Evolutionary conservation across 2,888 invertebrate genomes (phyloP).

Genomic region (Caenorhabditis sp.): DNA sequence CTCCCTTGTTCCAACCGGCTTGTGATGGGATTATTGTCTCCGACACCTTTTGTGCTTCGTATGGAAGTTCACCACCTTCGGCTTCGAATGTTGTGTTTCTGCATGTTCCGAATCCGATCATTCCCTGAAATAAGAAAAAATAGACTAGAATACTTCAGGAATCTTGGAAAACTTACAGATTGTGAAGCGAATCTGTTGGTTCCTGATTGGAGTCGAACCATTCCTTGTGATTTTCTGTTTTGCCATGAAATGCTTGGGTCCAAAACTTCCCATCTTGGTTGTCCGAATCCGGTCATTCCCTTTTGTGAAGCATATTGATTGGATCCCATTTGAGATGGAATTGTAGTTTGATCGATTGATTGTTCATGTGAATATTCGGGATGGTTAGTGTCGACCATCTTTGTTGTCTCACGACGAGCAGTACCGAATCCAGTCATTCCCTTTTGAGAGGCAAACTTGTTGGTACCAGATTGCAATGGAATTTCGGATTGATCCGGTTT

Average conservation of each 20-base stretch:
- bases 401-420: conserved; percentile 69
- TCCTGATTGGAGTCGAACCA: conserved; percentile 69
- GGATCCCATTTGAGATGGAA: conserved; percentile 69
- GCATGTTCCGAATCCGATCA: conserved; percentile 62
- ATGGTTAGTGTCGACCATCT: conserved; percentile 69
- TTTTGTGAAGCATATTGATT: conserved; percentile 71
- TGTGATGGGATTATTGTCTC: conserved; percentile 71
- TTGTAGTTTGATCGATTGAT: conserved; percentile 67
- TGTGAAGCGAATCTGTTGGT: conserved; percentile 70
- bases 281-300: conserved; percentile 71
- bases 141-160: not conserved
- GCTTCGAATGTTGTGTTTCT: conserved; percentile 70
- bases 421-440: conserved; percentile 71
- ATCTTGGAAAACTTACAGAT: conserved; percentile 38
- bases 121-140: conserved; percentile 42
- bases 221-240: conserved; percentile 69
- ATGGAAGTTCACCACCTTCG: conserved; percentile 70
- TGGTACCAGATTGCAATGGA: conserved; percentile 70
- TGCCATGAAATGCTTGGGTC: conserved; percentile 70
- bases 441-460: conserved; percentile 69
- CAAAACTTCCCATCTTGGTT: conserved; percentile 70
- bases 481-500: conserved; percentile 70
- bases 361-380: conserved; percentile 70
- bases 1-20: conserved; percentile 71
- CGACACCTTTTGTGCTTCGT: conserved; percentile 70